A percentile compares a stretch with the other conserved stretches of the same genome.
Evolutionary conservation across 1,140 invertebrate genomes (phyloP).

Genomic region (Charaxes varanes): DNA sequence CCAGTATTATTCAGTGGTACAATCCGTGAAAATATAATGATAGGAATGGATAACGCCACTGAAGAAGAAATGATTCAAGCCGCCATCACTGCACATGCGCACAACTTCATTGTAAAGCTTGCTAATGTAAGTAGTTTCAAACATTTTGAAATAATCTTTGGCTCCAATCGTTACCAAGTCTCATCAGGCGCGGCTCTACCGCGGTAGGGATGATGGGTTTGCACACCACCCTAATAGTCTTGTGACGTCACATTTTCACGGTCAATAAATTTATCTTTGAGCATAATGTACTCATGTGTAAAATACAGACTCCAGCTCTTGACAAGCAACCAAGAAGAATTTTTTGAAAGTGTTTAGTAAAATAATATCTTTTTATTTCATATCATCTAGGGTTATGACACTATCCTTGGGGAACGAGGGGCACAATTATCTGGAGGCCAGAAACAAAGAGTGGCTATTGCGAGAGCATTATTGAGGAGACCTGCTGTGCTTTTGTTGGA

Average conservation of each 20-base stretch:
- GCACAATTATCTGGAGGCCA: slow-evolving; percentile 78
- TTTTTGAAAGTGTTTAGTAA: background rate
- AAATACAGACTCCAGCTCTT: too few relatives aligned
- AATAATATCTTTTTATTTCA: background rate
- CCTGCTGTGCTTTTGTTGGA: slow-evolving; percentile 84
- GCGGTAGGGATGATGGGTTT: too few relatives aligned
- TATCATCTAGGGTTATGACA: slow-evolving; percentile 87
- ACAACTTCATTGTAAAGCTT: slow-evolving; percentile 84
- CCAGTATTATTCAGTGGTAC: slow-evolving; percentile 90
- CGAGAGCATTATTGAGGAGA: slow-evolving; percentile 80
- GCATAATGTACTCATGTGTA: too few relatives aligned
- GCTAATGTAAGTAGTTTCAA: slow-evolving; percentile 76
- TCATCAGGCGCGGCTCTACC: too few relatives aligned
- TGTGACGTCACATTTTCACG: background rate
- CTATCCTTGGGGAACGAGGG: slow-evolving; percentile 83
- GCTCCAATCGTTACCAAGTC: too few relatives aligned
- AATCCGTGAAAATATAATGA: slow-evolving; percentile 87
- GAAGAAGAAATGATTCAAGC: slow-evolving; percentile 80
- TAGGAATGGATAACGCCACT: slow-evolving; percentile 51
- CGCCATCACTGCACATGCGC: slow-evolving; percentile 84
- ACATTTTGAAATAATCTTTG: background rate
- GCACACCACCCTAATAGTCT: background rate
- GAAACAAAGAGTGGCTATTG: slow-evolving; percentile 53
- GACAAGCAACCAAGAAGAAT: too few relatives aligned
- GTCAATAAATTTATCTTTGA: too few relatives aligned